Evolutionary conservation across 1,140 invertebrate species (phyloP).

Genomic region (Drosophila trapezifrons): DNA sequence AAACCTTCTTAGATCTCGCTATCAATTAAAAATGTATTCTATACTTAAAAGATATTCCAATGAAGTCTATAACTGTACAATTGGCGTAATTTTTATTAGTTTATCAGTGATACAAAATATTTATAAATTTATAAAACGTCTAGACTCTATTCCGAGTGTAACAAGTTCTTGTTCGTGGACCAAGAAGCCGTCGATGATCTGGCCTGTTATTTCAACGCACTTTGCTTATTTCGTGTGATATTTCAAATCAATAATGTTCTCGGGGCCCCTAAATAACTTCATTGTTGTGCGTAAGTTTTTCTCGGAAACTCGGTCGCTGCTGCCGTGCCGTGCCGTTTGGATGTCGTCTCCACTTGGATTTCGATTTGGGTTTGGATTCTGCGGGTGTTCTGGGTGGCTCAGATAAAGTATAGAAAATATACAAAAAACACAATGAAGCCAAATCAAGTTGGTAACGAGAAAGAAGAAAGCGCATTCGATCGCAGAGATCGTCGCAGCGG

Average conservation of each 20-base stretch:
- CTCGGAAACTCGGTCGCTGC: constrained; percentile 61
- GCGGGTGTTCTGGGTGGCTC: constrained; percentile 68
- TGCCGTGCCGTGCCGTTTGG: constrained; percentile 4
- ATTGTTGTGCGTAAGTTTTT: constrained; percentile 76
- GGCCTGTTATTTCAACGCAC: constrained; percentile 76
- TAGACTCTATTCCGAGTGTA: background rate
- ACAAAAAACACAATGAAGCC: constrained; percentile 37
- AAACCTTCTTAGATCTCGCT: too few relatives aligned
- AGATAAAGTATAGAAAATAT: constrained; percentile 1
- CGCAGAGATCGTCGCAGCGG: constrained; percentile 24
- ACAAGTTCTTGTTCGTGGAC: background rate
- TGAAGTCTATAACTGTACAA: background rate
- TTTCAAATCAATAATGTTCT: constrained; percentile 77
- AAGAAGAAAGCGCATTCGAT: constrained; percentile 47
- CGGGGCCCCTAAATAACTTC: constrained; percentile 73
- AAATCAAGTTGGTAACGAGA: constrained; percentile 54
- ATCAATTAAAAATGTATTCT: too few relatives aligned
- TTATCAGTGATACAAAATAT: too few relatives aligned
- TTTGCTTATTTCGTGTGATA: constrained; percentile 63
- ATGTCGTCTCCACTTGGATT: constrained; percentile 10
- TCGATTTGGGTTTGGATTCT: constrained; percentile 20
- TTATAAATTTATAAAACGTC: background rate
- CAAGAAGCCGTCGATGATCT: constrained; percentile 41
- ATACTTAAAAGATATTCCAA: too few relatives aligned
- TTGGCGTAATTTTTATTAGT: too few relatives aligned